Base-by-base conservation (phyloP, 2,797 vertebrate species). In the Spheniscus humboldti region DNA sequence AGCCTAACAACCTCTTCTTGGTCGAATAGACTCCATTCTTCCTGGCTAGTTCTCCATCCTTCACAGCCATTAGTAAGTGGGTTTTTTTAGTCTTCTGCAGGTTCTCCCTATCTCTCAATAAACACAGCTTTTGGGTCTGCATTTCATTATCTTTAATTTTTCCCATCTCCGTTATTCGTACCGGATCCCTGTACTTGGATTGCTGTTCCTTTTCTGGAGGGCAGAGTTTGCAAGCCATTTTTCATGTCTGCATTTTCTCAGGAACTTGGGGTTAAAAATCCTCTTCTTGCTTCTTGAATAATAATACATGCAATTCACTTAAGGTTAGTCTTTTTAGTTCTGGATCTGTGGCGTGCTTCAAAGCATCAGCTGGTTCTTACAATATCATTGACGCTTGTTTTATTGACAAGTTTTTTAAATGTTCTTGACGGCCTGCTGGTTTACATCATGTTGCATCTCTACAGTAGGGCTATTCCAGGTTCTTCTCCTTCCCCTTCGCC, bases 361-460 rank as follows among this genome's bases (percentile, higher is more conserved):
- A 8, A 25, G n/a, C 45, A 2, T n/a, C 33, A 1, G 5, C 63
- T 23, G 35, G 39, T 20, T 25, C n/a, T 53, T 39, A 22, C 1
- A 23, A 2, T 15, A 2, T 45, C 19, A 0, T 18, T 4, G 24
- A 18, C 35, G 1, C 59, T 55, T n/a, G 35, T 25, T 67, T 39
- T 62, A n/a, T 35, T 27, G 20, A 28, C 30, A 6, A 22, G 55
- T 55, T 53, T 18, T 66, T 20, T 6, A 5, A 10, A 2, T 12
- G 39, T 31, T 62, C 63, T 20, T 13, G 77, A 45, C 68, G 53
- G 24, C 13, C 47, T 45, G 33, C 63, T 11, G 55, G 12, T 12
- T 52, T 7, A 4, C 60, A 1, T 20, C 23, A 0, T 3, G 27
- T 35, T 33, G 45, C 30, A 2, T n/a, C 27, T 52, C 53, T 13